Base-by-base conservation (phyloP, 1,140 invertebrate species). In the Zaprionus africanus region DNA sequence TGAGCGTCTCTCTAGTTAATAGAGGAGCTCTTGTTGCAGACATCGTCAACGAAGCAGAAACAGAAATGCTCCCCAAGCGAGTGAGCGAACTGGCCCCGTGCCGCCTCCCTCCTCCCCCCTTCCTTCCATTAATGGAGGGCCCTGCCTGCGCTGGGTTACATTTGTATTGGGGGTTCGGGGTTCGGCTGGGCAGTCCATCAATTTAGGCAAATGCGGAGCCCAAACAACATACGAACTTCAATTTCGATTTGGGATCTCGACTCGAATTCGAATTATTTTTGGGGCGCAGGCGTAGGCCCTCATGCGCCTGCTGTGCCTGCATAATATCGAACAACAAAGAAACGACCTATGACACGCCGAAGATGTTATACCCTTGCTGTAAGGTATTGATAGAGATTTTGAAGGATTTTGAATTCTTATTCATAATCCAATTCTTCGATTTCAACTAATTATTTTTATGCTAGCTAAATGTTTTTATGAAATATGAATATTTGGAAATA, bases 21-120 rank as follows among this genome's bases (percentile, higher is more conserved):
- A 84, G 84, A 85, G 81, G 84, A 85, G 81, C 85, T 81, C 85
- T 88, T 90, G 75, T 88, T 88, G 81, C 83, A 88, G 84, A 88
- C 84, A 88, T 84, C 81, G 73, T 88, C 85, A 90, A 57, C 85
- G 86, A 76, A 90, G 85, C 85, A 85, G 86, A 90, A 90, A 90
- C 78, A 41, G 53, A 69, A 73, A 67, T 76, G 65, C 73, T 65
- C 41, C 74, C 54, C 70, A 34, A 53, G 41, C 54, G 46, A 51
- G 22, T 46, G n/a, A 46, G 41, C 13, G 38, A 41, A n/a, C 43
- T 51, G 31, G 24, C 24, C 41, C 24, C 31, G 11, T 4, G 9
- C n/a, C 19, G 11, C 36, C 34, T 17, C 53, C 51, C 17, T n/a
- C 7, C 15, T n/a, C 12, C 34, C 31, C 22, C 22, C 51, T 22